A percentile compares a stretch with the other conserved stretches of the same genome.
Conservation (phyloP, 2,797 vertebrate genomes). For the Eleutherodactylus coqui region DNA sequence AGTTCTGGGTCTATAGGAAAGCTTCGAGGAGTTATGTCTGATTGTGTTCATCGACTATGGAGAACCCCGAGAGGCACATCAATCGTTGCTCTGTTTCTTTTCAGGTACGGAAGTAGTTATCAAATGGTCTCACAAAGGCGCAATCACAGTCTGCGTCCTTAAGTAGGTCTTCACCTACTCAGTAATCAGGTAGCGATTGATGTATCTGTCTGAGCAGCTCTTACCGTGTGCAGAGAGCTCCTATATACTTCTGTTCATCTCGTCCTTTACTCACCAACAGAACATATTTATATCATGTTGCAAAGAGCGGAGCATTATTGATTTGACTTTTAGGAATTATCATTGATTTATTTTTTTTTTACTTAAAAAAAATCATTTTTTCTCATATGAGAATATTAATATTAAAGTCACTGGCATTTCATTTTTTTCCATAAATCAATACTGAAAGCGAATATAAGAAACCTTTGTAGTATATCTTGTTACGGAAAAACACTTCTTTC, state of each 20-base stretch:
- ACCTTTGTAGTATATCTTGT: too few species aligned
- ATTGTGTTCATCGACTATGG: not conserved
- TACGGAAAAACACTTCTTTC: too few species aligned
- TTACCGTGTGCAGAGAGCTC: not conserved
- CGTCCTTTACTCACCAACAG: not conserved
- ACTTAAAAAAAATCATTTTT: too few species aligned
- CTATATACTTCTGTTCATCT: not conserved
- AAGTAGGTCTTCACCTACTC: slow-evolving; percentile 12
- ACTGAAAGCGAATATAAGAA: too few species aligned
- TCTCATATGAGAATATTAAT: too few species aligned
- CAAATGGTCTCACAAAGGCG: slow-evolving; percentile 13
- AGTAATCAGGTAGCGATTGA: slow-evolving; percentile 31
- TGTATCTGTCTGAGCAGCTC: not conserved
- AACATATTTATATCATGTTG: too few species aligned
- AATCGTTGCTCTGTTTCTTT: not conserved
- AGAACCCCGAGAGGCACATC: not conserved
- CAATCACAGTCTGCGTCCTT: not conserved
- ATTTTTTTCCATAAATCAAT: too few species aligned
- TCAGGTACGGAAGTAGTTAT: not conserved
- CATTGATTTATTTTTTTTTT: too few species aligned
- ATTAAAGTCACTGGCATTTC: too few species aligned
- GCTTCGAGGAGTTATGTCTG: not conserved
- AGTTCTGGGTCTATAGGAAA: not conserved
- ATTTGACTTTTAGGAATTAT: too few species aligned
- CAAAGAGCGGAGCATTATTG: too few species aligned